Evolutionary conservation across 2,888 invertebrate genomes (phyloP).

Genomic region (Tanypteryx hageni): DNA sequence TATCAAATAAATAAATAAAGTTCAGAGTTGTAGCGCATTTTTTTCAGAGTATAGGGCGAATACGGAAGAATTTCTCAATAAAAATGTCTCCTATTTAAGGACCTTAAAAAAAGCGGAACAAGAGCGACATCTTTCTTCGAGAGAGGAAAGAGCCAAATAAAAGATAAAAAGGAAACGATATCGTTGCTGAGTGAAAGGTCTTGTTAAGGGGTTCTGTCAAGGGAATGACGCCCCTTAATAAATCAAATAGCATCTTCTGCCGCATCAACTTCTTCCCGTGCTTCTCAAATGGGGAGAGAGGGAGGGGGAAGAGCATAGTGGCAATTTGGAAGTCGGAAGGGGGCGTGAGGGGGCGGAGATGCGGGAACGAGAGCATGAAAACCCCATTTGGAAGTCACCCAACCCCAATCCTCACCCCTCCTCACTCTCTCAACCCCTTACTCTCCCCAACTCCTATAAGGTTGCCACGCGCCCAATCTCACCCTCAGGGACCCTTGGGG

Average conservation of each 20-base stretch:
- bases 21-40: too few species aligned
- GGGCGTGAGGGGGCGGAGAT: neutral
- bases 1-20: too few species aligned
- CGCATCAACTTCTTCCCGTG: neutral
- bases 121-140: neutral
- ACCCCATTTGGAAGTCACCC: constrained; percentile 53
- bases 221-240: constrained; percentile 52
- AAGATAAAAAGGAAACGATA: constrained; percentile 36
- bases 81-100: too few species aligned
- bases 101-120: neutral
- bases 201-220: constrained; percentile 46
- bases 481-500: constrained; percentile 50
- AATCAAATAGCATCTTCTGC: constrained; percentile 54
- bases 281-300: neutral
- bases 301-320: neutral
- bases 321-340: neutral
- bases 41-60: too few species aligned
- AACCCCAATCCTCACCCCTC: constrained; percentile 8
- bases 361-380: constrained; percentile 36
- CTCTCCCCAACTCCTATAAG: neutral
- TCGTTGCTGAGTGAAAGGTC: constrained; percentile 52
- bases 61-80: too few species aligned
- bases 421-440: neutral
- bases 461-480: neutral
- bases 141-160: neutral